A percentile compares a stretch with the other conserved stretches of the same genome.
Evolutionary conservation across 2,113 vertebrate genomes (phyloP).

Genomic region (Cervus canadensis): DNA sequence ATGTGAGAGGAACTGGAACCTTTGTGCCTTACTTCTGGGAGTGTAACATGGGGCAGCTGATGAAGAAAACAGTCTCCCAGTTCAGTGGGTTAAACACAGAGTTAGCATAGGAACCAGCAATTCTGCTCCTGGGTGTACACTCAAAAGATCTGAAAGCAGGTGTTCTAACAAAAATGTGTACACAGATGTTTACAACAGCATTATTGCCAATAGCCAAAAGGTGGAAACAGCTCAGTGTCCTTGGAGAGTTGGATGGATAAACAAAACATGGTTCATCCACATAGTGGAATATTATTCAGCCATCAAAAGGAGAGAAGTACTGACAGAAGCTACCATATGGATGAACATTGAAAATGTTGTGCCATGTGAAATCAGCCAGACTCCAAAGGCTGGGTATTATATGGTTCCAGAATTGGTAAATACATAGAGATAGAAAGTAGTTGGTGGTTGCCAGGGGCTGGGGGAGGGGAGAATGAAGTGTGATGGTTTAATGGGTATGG

Average conservation of each 20-base stretch:
- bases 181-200: fast-evolving
- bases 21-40: neutral
- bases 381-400: neutral
- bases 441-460: neutral
- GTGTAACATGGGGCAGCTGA: neutral
- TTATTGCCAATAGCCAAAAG: neutral
- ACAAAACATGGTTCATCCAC: neutral
- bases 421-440: neutral
- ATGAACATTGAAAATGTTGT: neutral
- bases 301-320: neutral
- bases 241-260: neutral
- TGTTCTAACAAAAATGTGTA: neutral
- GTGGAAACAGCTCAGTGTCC: neutral
- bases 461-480: neutral
- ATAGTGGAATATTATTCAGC: neutral
- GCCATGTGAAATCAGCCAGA: neutral
- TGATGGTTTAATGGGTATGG: neutral
- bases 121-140: neutral
- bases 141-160: neutral
- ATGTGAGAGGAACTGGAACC: fast-evolving
- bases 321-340: neutral
- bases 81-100: fast-evolving
- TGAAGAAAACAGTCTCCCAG: neutral
- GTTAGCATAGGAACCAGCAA: neutral
- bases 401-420: neutral